A percentile compares a stretch with the other conserved stretches of the same genome.
phyloP scores from a whole-genome alignment of 2,888 invertebrate species.

The Hydraecia micacea region DNA sequence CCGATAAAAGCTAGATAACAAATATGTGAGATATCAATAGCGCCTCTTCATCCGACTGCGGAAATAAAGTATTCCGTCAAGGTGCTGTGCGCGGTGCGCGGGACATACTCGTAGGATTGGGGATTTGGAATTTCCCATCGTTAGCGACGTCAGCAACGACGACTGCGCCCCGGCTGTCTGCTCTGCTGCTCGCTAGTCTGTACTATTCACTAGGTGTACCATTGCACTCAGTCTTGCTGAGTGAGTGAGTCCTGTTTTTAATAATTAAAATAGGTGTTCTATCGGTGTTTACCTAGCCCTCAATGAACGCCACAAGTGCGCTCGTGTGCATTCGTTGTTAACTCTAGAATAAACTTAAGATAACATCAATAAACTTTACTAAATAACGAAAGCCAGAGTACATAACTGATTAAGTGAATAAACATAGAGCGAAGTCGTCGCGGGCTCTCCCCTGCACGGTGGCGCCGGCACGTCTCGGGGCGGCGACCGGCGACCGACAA shows the following conservation, averaged over 20 bases:
- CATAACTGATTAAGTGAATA: slow-evolving; percentile 35
- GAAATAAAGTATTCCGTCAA: background rate
- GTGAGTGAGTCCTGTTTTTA: background rate
- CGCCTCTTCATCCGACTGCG: background rate
- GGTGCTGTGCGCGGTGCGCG: background rate
- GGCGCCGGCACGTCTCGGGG: slow-evolving; percentile 49
- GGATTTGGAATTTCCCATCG: too few species aligned
- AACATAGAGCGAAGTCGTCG: slow-evolving; percentile 11
- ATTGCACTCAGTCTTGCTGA: background rate
- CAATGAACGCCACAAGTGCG: background rate
- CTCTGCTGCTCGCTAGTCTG: background rate
- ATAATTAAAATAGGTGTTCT: too few species aligned
- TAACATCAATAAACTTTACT: slow-evolving; percentile 16
- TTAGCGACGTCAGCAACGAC: background rate
- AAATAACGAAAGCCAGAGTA: slow-evolving; percentile 31
- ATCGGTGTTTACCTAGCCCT: background rate
- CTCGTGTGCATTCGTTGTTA: background rate
- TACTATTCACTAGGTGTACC: too few species aligned
- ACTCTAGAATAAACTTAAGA: background rate
- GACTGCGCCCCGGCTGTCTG: background rate
- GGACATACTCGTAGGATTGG: too few species aligned
- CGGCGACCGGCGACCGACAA: slow-evolving; percentile 2
- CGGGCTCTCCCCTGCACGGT: slow-evolving; percentile 2
- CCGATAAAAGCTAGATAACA: background rate
- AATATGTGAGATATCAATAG: background rate